Base-by-base conservation (phyloP, 1,140 invertebrate species). In the Odontomachus brunneus region DNA sequence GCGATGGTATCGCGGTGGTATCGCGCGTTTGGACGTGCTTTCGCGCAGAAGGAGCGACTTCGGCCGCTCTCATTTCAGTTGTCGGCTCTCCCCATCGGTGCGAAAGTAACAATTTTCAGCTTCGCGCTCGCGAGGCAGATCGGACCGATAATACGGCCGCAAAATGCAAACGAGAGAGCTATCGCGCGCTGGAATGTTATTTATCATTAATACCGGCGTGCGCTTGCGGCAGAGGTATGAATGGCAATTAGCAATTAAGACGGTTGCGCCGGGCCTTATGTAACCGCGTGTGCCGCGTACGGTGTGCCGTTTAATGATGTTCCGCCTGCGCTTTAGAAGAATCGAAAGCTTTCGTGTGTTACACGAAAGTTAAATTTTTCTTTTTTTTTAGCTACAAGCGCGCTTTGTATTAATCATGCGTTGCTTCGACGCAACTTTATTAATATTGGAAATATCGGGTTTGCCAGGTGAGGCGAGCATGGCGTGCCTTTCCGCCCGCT, bases 61-160 rank as follows among this genome's bases (percentile, higher is more conserved):
- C 29, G 57, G n/a, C 38, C 63, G 24, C 17, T 48, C 51, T 57
- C 51, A 33, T 57, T 71, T 71, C 65, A 29, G 15, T 19, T 26
- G 44, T n/a, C n/a, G 38, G 19, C 22, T 29, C 57, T 15, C 38
- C 26, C n/a, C 69, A 19, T 69, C 63, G 63, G 12, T 51, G 22
- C 51, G 51, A 80, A 69, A 57, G 63, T 22, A 78, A 29, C 33
- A 69, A 80, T 80, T 76, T 44, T 66, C 29, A 76, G 44, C 48
- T 76, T 22, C 14, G 22, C 15, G 38, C 60, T 59, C n/a, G 2
- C 14, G 2, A 12, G 7, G 55, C 33, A 63, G 38, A 15, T 51
- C 19, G 63, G n/a, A 33, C 63, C 33, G 63, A 11, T 22, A 51
- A 76, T 29, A 57, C 24, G 4, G 12, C 63, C 49, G 33, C 29